These are phyloP conservation scores for Caenorhabditis tropicalis DNA, from an alignment of 1,140 invertebrate genomes.

Conservation along the genomic window DNA sequence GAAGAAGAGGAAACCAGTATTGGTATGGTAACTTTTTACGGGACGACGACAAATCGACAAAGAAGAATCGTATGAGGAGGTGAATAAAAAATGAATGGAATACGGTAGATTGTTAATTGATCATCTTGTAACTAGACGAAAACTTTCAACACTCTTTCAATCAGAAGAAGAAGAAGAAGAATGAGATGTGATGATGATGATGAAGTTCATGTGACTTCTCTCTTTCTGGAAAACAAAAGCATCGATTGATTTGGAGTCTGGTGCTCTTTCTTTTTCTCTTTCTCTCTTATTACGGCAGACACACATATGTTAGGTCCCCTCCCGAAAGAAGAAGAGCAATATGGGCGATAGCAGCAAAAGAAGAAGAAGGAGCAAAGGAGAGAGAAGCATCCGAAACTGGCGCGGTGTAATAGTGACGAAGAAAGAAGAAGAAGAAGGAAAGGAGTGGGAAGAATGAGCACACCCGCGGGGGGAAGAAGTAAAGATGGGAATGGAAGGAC, in stretches of 20 bases:
- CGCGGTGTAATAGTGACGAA: conserved; percentile 36
- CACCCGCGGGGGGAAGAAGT: not conserved
- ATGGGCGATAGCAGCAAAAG: conserved; percentile 26
- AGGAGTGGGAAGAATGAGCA: conserved; percentile 3
- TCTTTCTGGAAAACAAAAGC: not conserved
- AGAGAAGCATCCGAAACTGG: conserved; percentile 22
- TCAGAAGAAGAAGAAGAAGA: not conserved
- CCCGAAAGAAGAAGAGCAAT: conserved; percentile 39
- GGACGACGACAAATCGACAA: conserved; percentile 2
- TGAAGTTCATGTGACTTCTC: conserved; percentile 21
- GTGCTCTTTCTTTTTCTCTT: not conserved
- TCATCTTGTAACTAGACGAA: not conserved
- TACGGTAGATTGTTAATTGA: conserved; percentile 31
- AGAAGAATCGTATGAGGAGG: conserved; percentile 12
- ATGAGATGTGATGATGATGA: not conserved
- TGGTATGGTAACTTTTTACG: conserved; percentile 49
- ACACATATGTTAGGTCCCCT: conserved; percentile 31
- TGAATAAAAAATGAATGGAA: not conserved
- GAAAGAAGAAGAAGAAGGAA: not conserved
- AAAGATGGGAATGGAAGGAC: conserved; percentile 3
- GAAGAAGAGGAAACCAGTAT: not conserved
- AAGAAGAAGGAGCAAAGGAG: not conserved
- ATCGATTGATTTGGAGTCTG: conserved; percentile 42
- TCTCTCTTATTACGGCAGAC: conserved; percentile 2
- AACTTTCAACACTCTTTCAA: not conserved